Percentiles rank a stretch among this genome's conserved stretches.
Conservation (phyloP, 2,888 invertebrate genomes). For the Andrena camellia region DNA sequence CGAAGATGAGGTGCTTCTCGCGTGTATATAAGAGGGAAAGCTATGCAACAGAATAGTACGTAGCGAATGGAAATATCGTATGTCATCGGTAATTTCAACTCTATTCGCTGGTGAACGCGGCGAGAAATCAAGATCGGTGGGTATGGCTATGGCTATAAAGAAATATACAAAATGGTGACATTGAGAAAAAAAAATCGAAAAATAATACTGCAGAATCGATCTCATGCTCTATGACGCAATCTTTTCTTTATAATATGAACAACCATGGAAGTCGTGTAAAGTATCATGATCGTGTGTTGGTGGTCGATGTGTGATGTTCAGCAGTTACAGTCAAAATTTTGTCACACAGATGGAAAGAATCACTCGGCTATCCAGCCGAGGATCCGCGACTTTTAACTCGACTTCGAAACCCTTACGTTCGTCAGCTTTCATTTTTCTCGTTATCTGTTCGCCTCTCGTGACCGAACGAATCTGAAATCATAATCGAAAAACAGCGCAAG, state of each 20-base stretch:
- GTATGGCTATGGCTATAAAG: conserved; percentile 22
- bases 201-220: conserved; percentile 41
- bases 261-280: conserved; percentile 48
- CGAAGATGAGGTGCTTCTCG: conserved; percentile 64
- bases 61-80: background rate
- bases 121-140: conserved; percentile 13
- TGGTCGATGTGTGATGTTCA: conserved; percentile 51
- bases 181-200: conserved; percentile 34
- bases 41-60: conserved; percentile 26
- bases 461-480: conserved; percentile 26
- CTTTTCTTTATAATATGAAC: conserved; percentile 1
- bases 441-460: background rate
- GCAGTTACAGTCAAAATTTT: conserved; percentile 1
- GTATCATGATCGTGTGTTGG: conserved; percentile 57
- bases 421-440: conserved; percentile 1
- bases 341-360: background rate
- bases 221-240: conserved; percentile 51
- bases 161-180: conserved; percentile 5
- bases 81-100: background rate
- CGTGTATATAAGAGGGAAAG: conserved; percentile 55
- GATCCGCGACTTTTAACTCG: conserved; percentile 25
- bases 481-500: conserved; percentile 44
- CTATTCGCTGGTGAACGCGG: background rate
- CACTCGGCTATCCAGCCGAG: background rate
- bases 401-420: conserved; percentile 4